Conservation (phyloP, 2,888 invertebrate species). For the Erebia aethiops region DNA sequence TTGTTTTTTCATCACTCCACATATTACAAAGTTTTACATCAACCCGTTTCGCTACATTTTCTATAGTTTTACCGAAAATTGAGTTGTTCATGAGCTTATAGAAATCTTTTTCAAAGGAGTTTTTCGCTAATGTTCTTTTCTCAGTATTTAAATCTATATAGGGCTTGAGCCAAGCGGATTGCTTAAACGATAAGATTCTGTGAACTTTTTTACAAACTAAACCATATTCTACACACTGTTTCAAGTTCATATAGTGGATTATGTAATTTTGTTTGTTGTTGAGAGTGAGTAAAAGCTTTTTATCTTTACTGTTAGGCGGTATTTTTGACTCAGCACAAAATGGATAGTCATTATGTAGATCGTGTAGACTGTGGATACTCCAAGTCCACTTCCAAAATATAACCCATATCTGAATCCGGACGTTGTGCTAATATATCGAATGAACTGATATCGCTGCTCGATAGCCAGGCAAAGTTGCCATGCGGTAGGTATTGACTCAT, state of each 20-base stretch:
- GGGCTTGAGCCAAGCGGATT: neutral
- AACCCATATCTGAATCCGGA: neutral
- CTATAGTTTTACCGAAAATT: too few species aligned
- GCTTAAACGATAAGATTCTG: neutral
- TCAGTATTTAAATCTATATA: neutral
- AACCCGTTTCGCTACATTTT: too few species aligned
- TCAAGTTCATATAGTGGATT: neutral
- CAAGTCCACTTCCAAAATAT: slow-evolving; percentile 4
- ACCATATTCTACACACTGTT: neutral
- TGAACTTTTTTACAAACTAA: neutral
- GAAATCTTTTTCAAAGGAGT: neutral
- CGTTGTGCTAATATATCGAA: neutral
- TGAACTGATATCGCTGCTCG: neutral
- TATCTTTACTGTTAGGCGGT: neutral
- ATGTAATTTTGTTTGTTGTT: neutral
- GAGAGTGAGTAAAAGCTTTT: neutral
- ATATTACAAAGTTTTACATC: too few species aligned
- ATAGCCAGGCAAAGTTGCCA: neutral
- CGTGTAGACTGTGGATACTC: neutral
- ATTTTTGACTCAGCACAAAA: neutral
- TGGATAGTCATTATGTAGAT: neutral
- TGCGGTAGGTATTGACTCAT: neutral
- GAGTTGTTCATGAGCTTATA: too few species aligned
- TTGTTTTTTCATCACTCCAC: too few species aligned
- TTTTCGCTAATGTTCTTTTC: neutral